Evolutionary conservation across 2,113 vertebrate genomes (phyloP).

Genomic region (Eulacestoma nigropectus): DNA sequence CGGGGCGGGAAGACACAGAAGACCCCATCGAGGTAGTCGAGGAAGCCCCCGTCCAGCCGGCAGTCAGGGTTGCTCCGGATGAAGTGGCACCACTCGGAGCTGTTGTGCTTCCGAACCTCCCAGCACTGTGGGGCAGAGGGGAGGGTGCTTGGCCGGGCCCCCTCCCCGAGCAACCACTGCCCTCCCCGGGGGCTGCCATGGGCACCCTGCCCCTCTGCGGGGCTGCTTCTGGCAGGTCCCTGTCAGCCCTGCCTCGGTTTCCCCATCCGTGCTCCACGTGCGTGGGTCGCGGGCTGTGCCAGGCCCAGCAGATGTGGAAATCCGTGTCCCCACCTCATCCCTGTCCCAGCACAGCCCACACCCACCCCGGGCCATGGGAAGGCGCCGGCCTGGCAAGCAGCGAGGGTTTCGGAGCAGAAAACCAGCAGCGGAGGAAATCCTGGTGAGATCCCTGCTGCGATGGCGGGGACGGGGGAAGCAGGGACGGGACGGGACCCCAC

Average conservation of each 20-base stretch:
- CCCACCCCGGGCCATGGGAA: neutral
- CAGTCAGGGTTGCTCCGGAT: conserved; percentile 84
- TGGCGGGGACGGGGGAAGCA: neutral
- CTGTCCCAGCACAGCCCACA: neutral
- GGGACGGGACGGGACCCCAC: neutral
- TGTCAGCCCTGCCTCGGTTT: neutral
- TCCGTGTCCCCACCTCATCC: neutral
- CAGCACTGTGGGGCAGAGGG: conserved; percentile 72
- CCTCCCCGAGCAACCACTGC: accelerated
- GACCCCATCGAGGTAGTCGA: conserved; percentile 80
- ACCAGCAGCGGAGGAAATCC: neutral
- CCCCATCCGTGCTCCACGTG: neutral
- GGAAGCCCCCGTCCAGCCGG: conserved; percentile 72
- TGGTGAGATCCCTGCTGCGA: neutral
- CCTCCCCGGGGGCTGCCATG: neutral
- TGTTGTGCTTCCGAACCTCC: conserved; percentile 74
- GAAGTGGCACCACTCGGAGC: conserved; percentile 80
- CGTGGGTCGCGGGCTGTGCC: neutral
- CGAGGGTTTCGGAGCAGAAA: neutral
- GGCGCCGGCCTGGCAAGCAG: neutral
- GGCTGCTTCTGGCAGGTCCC: neutral
- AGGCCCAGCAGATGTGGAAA: neutral
- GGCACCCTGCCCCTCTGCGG: neutral
- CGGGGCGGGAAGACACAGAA: conserved; percentile 81
- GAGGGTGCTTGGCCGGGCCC: accelerated